Evolutionary conservation across 2,797 vertebrate genomes (phyloP).

Genomic region (Microtus obscurus): DNA sequence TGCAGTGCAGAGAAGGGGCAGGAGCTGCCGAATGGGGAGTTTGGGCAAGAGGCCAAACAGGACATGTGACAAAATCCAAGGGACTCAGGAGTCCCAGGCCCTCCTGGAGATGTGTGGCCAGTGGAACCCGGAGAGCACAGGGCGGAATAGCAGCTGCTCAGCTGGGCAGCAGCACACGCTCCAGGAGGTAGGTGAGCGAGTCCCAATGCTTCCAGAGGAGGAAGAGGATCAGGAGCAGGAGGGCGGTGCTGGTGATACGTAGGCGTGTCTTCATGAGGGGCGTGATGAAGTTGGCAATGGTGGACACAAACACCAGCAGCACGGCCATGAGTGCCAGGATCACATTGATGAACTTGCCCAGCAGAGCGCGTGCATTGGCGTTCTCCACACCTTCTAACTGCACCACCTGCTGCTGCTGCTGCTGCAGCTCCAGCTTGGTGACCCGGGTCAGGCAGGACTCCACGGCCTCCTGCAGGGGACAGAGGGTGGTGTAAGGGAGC

Average conservation of each 20-base stretch:
- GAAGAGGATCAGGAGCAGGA: slow-evolving; percentile 94
- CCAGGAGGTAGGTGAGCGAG: slow-evolving; percentile 92
- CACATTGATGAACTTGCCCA: slow-evolving; percentile 99
- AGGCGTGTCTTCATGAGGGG: slow-evolving; percentile 98
- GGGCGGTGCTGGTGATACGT: slow-evolving; percentile 93
- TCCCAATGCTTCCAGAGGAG: slow-evolving; percentile 99
- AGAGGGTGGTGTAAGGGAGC: rapidly evolving
- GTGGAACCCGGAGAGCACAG: background rate
- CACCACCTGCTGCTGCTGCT: slow-evolving; percentile 99
- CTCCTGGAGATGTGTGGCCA: slow-evolving; percentile 58
- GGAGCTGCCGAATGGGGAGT: slow-evolving; percentile 42
- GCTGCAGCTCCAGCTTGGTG: slow-evolving; percentile 98
- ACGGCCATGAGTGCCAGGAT: slow-evolving; percentile 99
- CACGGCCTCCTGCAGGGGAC: slow-evolving; percentile 93
- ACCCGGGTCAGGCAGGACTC: slow-evolving; percentile 98
- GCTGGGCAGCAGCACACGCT: slow-evolving; percentile 93
- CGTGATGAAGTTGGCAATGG: slow-evolving; percentile 98
- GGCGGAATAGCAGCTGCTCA: slow-evolving; percentile 85
- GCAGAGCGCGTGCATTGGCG: slow-evolving; percentile 96
- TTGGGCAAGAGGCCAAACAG: slow-evolving; percentile 45
- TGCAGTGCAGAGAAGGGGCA: slow-evolving; percentile 26
- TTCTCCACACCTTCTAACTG: slow-evolving; percentile 99
- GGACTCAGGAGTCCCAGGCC: background rate
- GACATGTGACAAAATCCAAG: slow-evolving; percentile 55
- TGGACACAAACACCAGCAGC: slow-evolving; percentile 98